Conservation (phyloP, 2,113 vertebrate species). For the Cepphus grylle region DNA sequence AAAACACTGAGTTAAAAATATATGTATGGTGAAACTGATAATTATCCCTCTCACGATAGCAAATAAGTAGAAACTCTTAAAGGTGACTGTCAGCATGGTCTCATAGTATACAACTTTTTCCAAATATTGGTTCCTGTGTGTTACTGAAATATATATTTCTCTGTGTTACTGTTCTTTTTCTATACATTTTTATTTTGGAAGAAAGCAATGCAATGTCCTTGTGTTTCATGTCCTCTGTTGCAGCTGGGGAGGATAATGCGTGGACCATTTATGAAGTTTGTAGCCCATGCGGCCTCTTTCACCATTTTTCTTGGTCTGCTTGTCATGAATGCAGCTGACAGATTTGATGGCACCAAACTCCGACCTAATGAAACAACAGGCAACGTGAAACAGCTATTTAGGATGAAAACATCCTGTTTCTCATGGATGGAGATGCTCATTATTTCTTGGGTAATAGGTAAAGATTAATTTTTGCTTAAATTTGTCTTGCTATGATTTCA, state of each 20-base stretch:
- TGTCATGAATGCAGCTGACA: conserved; percentile 92
- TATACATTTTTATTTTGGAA: background rate
- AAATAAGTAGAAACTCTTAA: background rate
- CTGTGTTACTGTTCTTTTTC: background rate
- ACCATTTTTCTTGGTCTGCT: conserved; percentile 92
- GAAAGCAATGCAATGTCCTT: background rate
- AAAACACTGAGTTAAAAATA: background rate
- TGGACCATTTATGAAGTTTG: conserved; percentile 95
- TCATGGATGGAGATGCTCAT: conserved; percentile 97
- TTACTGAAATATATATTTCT: background rate
- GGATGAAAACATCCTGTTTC: conserved; percentile 95
- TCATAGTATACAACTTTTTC: background rate
- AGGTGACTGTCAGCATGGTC: background rate
- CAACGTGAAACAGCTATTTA: conserved; percentile 88
- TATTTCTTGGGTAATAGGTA: conserved; percentile 97
- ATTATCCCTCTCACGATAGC: background rate
- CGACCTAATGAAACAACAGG: conserved; percentile 93
- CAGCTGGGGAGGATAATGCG: conserved; percentile 91
- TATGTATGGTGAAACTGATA: background rate
- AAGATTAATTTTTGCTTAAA: conserved; percentile 44
- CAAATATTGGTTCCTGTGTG: background rate
- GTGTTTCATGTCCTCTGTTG: conserved; percentile 44
- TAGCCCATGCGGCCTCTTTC: conserved; percentile 94
- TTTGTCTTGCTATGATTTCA: background rate
- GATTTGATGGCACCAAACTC: conserved; percentile 90